These are phyloP conservation scores for Elegia similella DNA, from an alignment of 2,888 invertebrate species.

Conservation along the genomic window DNA sequence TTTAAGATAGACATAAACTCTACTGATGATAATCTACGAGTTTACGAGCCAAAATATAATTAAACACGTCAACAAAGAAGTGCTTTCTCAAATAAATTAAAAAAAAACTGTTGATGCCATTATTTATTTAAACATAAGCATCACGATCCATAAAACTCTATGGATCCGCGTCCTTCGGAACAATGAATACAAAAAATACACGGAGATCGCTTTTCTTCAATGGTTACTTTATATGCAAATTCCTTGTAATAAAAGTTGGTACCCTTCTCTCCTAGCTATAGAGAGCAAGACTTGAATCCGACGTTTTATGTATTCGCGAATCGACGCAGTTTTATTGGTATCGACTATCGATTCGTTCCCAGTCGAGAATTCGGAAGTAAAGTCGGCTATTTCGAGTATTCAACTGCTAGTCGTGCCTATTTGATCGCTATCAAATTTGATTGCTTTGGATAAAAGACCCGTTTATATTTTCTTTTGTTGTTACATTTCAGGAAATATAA, in stretches of 20 bases:
- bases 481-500: background rate
- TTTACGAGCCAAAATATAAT: slow-evolving; percentile 54
- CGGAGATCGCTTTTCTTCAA: slow-evolving; percentile 80
- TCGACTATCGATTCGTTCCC: slow-evolving; percentile 70
- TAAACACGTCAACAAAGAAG: slow-evolving; percentile 45
- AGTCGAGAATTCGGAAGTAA: slow-evolving; percentile 72
- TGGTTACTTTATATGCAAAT: slow-evolving; percentile 82
- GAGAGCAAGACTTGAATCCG: slow-evolving; percentile 74
- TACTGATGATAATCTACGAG: slow-evolving; percentile 35
- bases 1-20: slow-evolving; percentile 20
- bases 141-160: slow-evolving; percentile 70
- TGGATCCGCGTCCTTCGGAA: slow-evolving; percentile 67
- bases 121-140: slow-evolving; percentile 76
- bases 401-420: slow-evolving; percentile 64
- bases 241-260: slow-evolving; percentile 75
- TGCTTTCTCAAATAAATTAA: slow-evolving; percentile 62
- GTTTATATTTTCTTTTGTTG: slow-evolving; percentile 51
- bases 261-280: slow-evolving; percentile 79
- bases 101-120: slow-evolving; percentile 70
- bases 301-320: slow-evolving; percentile 79
- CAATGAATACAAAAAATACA: slow-evolving; percentile 77
- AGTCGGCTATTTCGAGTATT: slow-evolving; percentile 65
- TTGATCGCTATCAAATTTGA: slow-evolving; percentile 70
- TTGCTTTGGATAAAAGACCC: slow-evolving; percentile 56
- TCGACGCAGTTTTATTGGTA: slow-evolving; percentile 77